Percentiles rank a stretch among this genome's conserved stretches.
These are phyloP conservation scores for Tenthredo mesomela DNA, from an alignment of 2,888 invertebrate species.

Conservation along the genomic window DNA sequence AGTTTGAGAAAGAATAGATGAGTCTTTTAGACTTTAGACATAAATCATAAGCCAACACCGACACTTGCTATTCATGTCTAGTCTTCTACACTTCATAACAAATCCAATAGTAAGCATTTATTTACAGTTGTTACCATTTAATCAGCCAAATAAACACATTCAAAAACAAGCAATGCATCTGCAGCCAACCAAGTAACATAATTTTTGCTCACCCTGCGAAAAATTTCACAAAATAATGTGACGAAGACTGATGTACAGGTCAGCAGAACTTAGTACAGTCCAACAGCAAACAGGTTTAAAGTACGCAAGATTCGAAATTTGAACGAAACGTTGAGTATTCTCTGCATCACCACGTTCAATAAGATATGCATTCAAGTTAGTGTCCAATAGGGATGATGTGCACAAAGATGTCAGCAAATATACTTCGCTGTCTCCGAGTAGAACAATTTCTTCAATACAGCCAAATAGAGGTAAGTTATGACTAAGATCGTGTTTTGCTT, in stretches of 20 bases:
- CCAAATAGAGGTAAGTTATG: constrained; percentile 57
- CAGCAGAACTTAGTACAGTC: constrained; percentile 52
- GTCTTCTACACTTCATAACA: too few relatives aligned
- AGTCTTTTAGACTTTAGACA: too few relatives aligned
- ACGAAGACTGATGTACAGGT: constrained; percentile 57
- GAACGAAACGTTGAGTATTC: constrained; percentile 44
- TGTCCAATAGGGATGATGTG: constrained; percentile 53
- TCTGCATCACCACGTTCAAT: constrained; percentile 51
- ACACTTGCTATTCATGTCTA: too few relatives aligned
- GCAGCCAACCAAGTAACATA: too few relatives aligned
- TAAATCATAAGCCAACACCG: too few relatives aligned
- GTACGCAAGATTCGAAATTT: constrained; percentile 51
- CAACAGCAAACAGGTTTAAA: constrained; percentile 58
- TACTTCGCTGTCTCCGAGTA: constrained; percentile 51
- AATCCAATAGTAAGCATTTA: too few relatives aligned
- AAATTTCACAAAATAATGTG: constrained; percentile 57
- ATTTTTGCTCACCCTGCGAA: neutral
- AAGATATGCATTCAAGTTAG: constrained; percentile 55
- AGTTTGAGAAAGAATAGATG: too few relatives aligned
- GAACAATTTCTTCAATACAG: constrained; percentile 54
- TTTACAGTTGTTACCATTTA: too few relatives aligned
- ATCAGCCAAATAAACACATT: too few relatives aligned
- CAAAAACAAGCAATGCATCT: too few relatives aligned
- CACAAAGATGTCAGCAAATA: constrained; percentile 53
- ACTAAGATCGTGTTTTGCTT: constrained; percentile 46